phyloP scores from a whole-genome alignment of 2,113 vertebrate genomes.

The Gymnorhina tibicen region DNA sequence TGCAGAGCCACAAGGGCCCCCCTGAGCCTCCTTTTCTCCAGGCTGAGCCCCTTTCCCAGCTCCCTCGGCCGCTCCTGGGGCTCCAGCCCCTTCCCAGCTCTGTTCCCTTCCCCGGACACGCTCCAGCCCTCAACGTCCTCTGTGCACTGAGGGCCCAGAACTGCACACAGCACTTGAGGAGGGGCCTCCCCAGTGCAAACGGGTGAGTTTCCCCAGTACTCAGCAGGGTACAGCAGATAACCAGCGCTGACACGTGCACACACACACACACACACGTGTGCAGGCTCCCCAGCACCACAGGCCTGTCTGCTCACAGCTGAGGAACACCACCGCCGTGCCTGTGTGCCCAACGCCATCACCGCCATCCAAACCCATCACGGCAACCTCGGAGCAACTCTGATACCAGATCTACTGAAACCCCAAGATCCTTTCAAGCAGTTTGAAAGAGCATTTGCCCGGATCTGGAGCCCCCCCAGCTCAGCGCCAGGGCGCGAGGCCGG shows the following conservation, averaged over 20 bases:
- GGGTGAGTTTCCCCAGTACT: not conserved
- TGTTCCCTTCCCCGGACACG: too few species aligned
- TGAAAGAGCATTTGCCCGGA: not conserved
- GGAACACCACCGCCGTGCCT: rapidly evolving
- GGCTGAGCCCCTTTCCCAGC: too few species aligned
- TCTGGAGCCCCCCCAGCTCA: not conserved
- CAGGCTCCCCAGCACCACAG: too few species aligned
- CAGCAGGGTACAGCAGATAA: too few species aligned
- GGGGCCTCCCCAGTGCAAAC: not conserved
- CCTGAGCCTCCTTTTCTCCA: too few species aligned
- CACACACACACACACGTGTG: not conserved
- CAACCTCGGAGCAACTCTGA: not conserved
- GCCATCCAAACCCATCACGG: not conserved
- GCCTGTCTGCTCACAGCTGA: not conserved
- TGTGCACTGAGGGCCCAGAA: not conserved
- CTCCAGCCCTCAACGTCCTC: not conserved
- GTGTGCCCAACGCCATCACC: not conserved
- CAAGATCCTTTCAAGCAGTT: not conserved
- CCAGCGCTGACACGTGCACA: not conserved
- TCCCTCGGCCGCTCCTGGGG: too few species aligned
- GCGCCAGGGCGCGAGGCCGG: rapidly evolving
- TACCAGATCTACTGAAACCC: not conserved
- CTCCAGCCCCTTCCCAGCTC: too few species aligned
- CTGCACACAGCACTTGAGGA: not conserved
- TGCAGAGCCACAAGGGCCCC: too few species aligned